Evolutionary conservation across 2,797 vertebrate species (phyloP).

Genomic region (Sebastes taczanowskii): DNA sequence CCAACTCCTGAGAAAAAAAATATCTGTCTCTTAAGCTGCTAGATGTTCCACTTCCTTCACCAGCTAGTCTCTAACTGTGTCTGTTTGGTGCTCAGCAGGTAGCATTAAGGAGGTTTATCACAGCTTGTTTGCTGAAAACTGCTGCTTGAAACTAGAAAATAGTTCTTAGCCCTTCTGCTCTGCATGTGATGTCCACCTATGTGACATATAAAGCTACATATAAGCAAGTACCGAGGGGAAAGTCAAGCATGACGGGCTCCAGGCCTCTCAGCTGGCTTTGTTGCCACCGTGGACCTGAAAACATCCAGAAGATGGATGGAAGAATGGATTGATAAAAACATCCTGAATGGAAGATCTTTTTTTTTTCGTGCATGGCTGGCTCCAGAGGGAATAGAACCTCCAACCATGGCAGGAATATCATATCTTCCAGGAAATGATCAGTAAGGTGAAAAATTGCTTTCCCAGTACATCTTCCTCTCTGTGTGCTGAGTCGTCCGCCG

Average conservation of each 20-base stretch:
- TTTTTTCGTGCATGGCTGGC: conserved; percentile 3
- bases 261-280: neutral
- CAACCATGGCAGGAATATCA: neutral
- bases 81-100: neutral
- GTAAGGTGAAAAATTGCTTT: conserved; percentile 43
- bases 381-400: conserved; percentile 4
- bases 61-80: neutral
- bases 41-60: neutral
- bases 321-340: neutral
- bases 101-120: neutral
- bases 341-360: neutral
- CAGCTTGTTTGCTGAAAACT: neutral
- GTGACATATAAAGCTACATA: neutral
- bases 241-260: conserved; percentile 1
- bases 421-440: conserved; percentile 11
- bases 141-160: neutral
- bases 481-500: neutral
- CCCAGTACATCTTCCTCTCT: neutral
- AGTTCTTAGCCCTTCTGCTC: neutral
- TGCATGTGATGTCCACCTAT: neutral
- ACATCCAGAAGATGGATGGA: conserved; percentile 15
- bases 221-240: neutral
- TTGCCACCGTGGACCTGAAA: conserved; percentile 3
- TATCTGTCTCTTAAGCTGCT: neutral
- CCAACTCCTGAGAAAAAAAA: neutral